These are phyloP conservation scores for western clawed frog (Xenopus tropicalis) DNA, from an alignment of 2,113 vertebrate genomes.

Conservation along the genomic window DNA sequence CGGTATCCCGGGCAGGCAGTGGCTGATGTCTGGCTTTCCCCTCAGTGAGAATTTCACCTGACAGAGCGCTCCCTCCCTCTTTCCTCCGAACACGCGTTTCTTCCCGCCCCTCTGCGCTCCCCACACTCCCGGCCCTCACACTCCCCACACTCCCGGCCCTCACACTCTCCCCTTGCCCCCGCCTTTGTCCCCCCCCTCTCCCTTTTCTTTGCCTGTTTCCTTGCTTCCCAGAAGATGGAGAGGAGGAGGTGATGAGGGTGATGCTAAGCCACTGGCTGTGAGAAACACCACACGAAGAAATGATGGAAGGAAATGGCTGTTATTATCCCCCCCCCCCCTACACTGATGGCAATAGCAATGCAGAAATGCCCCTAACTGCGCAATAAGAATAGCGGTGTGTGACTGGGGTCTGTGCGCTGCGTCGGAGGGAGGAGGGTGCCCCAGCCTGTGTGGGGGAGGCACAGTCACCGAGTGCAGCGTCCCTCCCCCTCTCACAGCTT, in stretches of 20 bases:
- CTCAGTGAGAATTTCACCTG: not conserved
- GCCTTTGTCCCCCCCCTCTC: not conserved
- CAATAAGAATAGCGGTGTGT: not conserved
- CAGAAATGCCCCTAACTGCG: too few relatives aligned
- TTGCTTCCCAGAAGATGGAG: constrained; percentile 26
- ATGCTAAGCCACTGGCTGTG: too few relatives aligned
- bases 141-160: not conserved
- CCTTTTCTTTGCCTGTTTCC: constrained; percentile 21
- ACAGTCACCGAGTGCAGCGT: constrained; percentile 33
- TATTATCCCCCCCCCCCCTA: not conserved
- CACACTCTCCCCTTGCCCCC: not conserved
- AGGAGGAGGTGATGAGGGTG: too few relatives aligned
- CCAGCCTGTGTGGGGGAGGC: constrained; percentile 25
- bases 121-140: not conserved
- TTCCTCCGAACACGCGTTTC: constrained; percentile 1
- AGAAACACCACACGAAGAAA: too few relatives aligned
- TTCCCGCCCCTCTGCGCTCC: not conserved
- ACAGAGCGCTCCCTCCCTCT: not conserved
- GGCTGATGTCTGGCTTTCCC: too few relatives aligned
- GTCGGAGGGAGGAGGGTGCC: constrained; percentile 9
- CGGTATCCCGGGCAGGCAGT: too few relatives aligned
- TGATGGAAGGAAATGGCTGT: not conserved
- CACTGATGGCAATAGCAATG: too few relatives aligned
- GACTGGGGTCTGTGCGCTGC: constrained; percentile 13
- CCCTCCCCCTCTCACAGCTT: constrained; percentile 7